These are phyloP conservation scores for Euthynnus affinis DNA, from an alignment of 2,797 vertebrate genomes.

Conservation along the genomic window DNA sequence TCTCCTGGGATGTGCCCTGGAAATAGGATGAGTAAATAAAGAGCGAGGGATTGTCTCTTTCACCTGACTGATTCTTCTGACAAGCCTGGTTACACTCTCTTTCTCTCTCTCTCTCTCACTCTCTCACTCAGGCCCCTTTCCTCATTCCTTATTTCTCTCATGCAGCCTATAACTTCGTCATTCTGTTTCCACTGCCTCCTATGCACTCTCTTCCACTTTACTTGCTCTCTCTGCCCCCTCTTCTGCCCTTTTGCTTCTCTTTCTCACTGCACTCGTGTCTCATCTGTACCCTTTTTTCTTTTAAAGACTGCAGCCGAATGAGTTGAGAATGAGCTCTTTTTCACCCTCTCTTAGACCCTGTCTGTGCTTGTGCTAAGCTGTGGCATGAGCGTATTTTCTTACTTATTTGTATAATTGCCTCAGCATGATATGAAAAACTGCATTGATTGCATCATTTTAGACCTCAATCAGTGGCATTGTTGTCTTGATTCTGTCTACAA, in stretches of 20 bases:
- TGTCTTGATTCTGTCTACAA: slow-evolving; percentile 32
- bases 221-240: slow-evolving; percentile 51
- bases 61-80: slow-evolving; percentile 82
- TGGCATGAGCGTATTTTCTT: slow-evolving; percentile 47
- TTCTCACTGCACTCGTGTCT: slow-evolving; percentile 44
- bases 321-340: slow-evolving; percentile 46
- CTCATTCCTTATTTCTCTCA: slow-evolving; percentile 70
- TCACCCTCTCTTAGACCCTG: slow-evolving; percentile 14
- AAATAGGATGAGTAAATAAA: slow-evolving; percentile 83
- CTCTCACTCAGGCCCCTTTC: slow-evolving; percentile 41
- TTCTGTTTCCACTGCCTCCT: slow-evolving; percentile 10
- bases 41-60: slow-evolving; percentile 84
- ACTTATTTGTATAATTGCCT: slow-evolving; percentile 67
- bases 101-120: slow-evolving; percentile 54
- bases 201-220: slow-evolving; percentile 49
- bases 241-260: slow-evolving; percentile 47
- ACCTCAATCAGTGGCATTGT: slow-evolving; percentile 68
- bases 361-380: slow-evolving; percentile 24
- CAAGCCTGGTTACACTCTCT: slow-evolving; percentile 68
- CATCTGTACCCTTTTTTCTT: slow-evolving; percentile 33
- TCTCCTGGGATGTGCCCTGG: slow-evolving; percentile 79
- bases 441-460: slow-evolving; percentile 68
- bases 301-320: slow-evolving; percentile 42
- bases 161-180: slow-evolving; percentile 34
- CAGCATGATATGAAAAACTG: slow-evolving; percentile 48